Base-by-base conservation (phyloP, 2,113 vertebrate genomes). In the Benitochromis conjunctus region DNA sequence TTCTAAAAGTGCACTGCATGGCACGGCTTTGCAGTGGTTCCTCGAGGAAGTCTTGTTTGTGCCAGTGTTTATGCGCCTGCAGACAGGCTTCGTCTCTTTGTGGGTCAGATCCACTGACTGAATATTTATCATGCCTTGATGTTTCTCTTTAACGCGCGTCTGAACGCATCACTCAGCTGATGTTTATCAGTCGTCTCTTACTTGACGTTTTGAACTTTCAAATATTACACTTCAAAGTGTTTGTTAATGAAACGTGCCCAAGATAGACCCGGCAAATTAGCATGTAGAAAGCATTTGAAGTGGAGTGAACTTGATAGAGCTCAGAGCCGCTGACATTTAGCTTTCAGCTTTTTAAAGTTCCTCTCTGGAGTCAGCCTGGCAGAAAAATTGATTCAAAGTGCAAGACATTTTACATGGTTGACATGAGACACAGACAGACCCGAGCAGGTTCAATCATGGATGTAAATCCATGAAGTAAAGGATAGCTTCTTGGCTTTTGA, bases 311-410 rank as follows among this genome's bases (percentile, higher is more conserved):
- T 36, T 64, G 76, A 8, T 8, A 83, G 77, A 81, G 84, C 82
- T 91, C 82, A 81, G 80, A 90, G 74, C 57, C 7, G 1, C 78
- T 95, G 94, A 94, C 95, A 95, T 95, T 95, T 93, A 87, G 66
- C 91, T 89, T 77, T 80, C 29, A 31, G 89, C 84, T 88, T 82
- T 81, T 85, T 24, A 12, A 58, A 83, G 79, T 90, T 92, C 64
- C 57, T 88, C 26, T 91, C 80, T 76, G 51, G 79, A 89, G 43
- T 88, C 87, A 82, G 79, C 36, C 69, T 86, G 81, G 60, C 87
- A 90, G 90, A 95, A 92, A 91, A 62, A 92, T 81, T 86, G 82
- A 94, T 87, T 90, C 54, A 79, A 56, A 74, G 88, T 79, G 76
- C 83, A 78, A 77, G 77, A 83, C 81, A 86, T 92, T 90, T 89